These are phyloP conservation scores for Erinaceus europaeus DNA, from an alignment of 2,113 vertebrate species.

Conservation along the genomic window DNA sequence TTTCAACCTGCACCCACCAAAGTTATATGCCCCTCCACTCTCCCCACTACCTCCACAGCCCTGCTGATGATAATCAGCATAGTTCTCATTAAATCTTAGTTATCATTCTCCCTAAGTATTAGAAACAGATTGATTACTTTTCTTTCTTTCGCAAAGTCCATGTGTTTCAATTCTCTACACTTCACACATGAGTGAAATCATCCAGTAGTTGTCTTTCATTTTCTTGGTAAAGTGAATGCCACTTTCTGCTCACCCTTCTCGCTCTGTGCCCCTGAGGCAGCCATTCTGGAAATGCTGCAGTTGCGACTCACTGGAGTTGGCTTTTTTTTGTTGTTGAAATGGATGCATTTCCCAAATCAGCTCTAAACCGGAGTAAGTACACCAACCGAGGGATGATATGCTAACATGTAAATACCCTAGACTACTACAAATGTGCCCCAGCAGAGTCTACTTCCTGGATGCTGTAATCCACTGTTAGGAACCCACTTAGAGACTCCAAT, in stretches of 20 bases:
- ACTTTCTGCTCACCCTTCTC: neutral
- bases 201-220: too few species aligned
- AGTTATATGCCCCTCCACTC: too few species aligned
- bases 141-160: too few species aligned
- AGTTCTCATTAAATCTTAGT: too few species aligned
- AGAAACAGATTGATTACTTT: too few species aligned
- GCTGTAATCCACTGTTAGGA: neutral
- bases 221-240: neutral
- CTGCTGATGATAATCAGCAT: too few species aligned
- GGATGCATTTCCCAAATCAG: neutral
- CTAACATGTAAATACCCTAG: neutral
- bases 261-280: neutral
- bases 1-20: too few species aligned
- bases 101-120: too few species aligned
- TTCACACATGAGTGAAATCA: too few species aligned
- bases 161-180: too few species aligned
- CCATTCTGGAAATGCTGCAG: neutral
- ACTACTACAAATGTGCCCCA: neutral
- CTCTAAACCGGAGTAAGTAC: neutral
- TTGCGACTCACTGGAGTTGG: neutral
- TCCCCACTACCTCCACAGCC: too few species aligned
- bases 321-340: neutral
- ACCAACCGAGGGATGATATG: neutral
- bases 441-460: neutral
- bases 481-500: neutral